Evolutionary conservation across 2,888 invertebrate species (phyloP).

Genomic region (Athalia cordata): DNA sequence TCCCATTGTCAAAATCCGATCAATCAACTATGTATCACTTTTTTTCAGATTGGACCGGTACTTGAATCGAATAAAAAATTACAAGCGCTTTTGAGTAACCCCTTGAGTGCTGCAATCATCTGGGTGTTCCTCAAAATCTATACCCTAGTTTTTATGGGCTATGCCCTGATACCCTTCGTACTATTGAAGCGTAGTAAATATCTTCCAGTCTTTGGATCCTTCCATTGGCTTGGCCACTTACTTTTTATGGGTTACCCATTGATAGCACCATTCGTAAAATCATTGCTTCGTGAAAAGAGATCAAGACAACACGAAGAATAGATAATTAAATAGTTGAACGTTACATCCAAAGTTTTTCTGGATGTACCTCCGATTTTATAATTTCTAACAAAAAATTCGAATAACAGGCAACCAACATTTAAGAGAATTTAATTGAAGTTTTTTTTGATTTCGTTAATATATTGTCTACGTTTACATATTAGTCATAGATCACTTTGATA

Average conservation of each 20-base stretch:
- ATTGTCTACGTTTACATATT: not conserved
- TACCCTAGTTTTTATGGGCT: constrained; percentile 89
- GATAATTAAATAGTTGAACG: constrained; percentile 14
- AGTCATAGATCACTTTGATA: not conserved
- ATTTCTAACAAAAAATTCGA: not conserved
- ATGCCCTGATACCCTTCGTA: constrained; percentile 85
- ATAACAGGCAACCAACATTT: not conserved
- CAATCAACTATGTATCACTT: constrained; percentile 42
- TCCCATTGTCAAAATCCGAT: not conserved
- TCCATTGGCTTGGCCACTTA: constrained; percentile 83
- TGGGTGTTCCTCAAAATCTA: constrained; percentile 82
- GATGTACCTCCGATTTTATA: not conserved
- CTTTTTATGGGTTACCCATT: constrained; percentile 81
- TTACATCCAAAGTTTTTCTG: constrained; percentile 17
- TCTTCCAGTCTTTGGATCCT: constrained; percentile 78
- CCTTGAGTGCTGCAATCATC: constrained; percentile 72
- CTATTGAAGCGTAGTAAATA: constrained; percentile 83
- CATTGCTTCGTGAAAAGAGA: constrained; percentile 56
- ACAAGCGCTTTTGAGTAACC: constrained; percentile 72
- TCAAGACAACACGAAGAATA: constrained; percentile 54
- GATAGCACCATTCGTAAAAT: constrained; percentile 70
- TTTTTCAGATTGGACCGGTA: constrained; percentile 76
- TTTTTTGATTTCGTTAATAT: not conserved
- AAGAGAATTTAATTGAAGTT: not conserved
- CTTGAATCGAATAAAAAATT: constrained; percentile 76